These are phyloP conservation scores for Vombatus ursinus DNA, from an alignment of 2,113 vertebrate genomes.

Conservation along the genomic window DNA sequence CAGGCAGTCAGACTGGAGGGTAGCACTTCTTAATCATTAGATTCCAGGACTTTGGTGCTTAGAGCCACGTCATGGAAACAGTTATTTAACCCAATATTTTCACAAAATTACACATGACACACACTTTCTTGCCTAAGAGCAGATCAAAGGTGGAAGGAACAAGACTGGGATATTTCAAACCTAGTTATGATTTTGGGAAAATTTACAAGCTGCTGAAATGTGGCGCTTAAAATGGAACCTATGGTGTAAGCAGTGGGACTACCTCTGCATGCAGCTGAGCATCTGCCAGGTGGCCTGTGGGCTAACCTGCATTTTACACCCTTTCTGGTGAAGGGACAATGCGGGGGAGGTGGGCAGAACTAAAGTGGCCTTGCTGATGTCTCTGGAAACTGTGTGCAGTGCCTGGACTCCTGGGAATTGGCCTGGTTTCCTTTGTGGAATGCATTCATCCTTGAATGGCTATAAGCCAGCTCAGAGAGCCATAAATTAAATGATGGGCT, in stretches of 20 bases:
- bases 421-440: background rate
- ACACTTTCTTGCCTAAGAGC: background rate
- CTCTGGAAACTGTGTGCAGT: background rate
- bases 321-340: constrained; percentile 3
- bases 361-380: background rate
- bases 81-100: background rate
- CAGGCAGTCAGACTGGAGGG: background rate
- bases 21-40: background rate
- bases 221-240: background rate
- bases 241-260: background rate
- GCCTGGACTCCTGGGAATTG: background rate
- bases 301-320: background rate
- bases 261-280: background rate
- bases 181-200: constrained; percentile 5
- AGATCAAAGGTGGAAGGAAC: background rate
- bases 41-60: background rate
- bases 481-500: background rate
- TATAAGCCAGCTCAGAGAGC: background rate
- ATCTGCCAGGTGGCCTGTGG: background rate
- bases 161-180: background rate
- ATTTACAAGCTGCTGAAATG: background rate
- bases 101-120: background rate
- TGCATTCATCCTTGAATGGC: background rate
- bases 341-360: background rate
- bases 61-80: background rate